Base-by-base conservation (phyloP, 2,797 vertebrate species). In the Clarias laeviceps region DNA sequence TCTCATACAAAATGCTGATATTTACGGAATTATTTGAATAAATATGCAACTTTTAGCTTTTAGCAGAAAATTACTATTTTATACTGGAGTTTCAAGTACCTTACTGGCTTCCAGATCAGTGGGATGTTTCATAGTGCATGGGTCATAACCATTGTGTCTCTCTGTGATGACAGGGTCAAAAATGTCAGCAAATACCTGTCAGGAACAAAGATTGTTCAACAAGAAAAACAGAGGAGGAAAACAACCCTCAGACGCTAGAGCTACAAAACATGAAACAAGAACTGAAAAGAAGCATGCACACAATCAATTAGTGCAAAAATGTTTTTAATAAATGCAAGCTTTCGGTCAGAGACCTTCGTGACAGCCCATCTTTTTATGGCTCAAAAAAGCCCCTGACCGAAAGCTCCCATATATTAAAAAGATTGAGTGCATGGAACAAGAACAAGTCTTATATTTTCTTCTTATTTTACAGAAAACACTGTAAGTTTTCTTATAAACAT, bases 81-180 rank as follows among this genome's bases (percentile, higher is more conserved):
- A 45, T 50, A 80, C 20, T 29, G 40, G 4, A 29, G 14, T 70
- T 32, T 9, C 62, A 45, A 40, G 15, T 91, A 98, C 98, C 96
- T 99, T 99, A 90, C 92, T 94, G 88, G 96, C 83, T 0, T 99
- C 97, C 92, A 99, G 93, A 90, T 99, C 98, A 5, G 98, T 99
- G 87, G 92, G 85, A 56, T 99, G 98, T 76, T 94, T 99, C 98
- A 99, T 99, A 83, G n/a, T 92, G 32, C 62, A 82, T 3, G 97
- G 96, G 88, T 99, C 95, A 77, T 99, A 99, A 65, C 98, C 98
- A 0, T 99, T 99, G 93, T 99, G 98, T 81, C 98, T 92, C 87
- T 99, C 98, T 92, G 95, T 96, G 87, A 99, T 99, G 91, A 99
- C 91, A 0, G 97, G 97, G 88, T 99, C 94, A 84, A 99, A 94